Conservation (phyloP, 2,113 vertebrate species). For the Labeo rohita region DNA sequence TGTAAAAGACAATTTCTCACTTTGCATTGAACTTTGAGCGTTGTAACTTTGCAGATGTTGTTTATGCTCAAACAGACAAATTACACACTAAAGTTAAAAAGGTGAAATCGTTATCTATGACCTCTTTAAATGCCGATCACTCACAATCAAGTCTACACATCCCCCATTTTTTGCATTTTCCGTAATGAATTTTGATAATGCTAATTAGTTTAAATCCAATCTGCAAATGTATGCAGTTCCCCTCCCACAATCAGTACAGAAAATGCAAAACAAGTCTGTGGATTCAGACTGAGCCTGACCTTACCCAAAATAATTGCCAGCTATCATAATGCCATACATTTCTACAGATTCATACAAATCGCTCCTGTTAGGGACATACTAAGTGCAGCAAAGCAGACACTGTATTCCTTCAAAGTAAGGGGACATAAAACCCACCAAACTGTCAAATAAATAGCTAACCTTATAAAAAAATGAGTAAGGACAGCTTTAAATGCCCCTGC, state of each 20-base stretch:
- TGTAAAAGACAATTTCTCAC: no score
- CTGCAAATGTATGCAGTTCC: not conserved
- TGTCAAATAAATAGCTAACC: constrained; percentile 21
- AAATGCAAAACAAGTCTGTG: not conserved
- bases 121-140: not conserved
- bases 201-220: not conserved
- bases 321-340: not conserved
- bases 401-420: constrained; percentile 22
- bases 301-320: not conserved
- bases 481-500: constrained; percentile 28
- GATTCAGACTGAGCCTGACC: not conserved
- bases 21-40: no score
- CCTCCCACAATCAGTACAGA: not conserved
- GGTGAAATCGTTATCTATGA: no score
- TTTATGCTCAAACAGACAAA: no score
- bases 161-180: no score
- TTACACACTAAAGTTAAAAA: no score
- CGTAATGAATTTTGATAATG: not conserved
- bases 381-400: constrained; percentile 5
- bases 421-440: constrained; percentile 34
- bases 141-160: not conserved
- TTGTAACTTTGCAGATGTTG: no score
- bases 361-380: constrained; percentile 13
- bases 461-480: constrained; percentile 45
- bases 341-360: not conserved